phyloP scores from a whole-genome alignment of 2,888 invertebrate species.

The Rhaphigaster nebulosa region DNA sequence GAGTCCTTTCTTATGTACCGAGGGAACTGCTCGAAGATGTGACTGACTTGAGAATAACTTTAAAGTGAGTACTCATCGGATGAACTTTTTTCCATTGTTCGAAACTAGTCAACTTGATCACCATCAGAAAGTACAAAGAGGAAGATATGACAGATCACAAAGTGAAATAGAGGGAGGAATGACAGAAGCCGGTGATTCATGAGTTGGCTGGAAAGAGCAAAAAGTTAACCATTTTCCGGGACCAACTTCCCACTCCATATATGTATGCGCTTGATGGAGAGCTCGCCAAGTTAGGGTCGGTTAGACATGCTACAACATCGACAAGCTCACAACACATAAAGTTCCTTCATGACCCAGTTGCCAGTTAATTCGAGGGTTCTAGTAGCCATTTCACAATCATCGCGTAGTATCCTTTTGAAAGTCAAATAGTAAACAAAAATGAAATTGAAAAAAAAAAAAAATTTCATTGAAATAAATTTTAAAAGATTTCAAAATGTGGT shows the following conservation, averaged over 20 bases:
- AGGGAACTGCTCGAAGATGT: no score
- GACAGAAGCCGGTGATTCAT: not conserved
- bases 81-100: no score
- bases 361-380: not conserved
- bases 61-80: no score
- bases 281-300: not conserved
- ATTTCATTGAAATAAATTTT: not conserved
- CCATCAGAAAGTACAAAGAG: not conserved
- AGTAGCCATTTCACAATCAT: not conserved
- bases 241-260: not conserved
- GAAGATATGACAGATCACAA: not conserved
- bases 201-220: not conserved
- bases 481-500: no score
- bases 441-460: not conserved
- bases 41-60: no score
- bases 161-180: not conserved
- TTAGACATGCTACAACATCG: slow-evolving; percentile 23
- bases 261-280: not conserved
- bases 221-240: not conserved
- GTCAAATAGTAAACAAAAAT: not conserved
- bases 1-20: no score
- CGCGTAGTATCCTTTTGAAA: not conserved
- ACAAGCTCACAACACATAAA: slow-evolving; percentile 34
- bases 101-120: no score
- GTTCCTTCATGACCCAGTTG: slow-evolving; percentile 18